phyloP scores from a whole-genome alignment of 23 tunicate species.

The Diplosoma virens region DNA sequence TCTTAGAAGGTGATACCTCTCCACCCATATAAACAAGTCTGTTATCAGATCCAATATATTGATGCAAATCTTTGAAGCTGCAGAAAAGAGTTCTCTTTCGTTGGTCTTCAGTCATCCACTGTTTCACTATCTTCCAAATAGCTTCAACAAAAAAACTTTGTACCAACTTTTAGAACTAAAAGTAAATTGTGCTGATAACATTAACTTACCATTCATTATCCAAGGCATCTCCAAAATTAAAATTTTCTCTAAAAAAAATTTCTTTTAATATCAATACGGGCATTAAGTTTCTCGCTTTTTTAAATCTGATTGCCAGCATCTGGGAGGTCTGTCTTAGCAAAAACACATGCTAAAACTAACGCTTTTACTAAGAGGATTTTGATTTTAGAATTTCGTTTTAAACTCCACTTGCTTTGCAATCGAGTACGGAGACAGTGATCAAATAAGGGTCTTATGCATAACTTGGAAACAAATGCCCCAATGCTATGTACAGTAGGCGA shows the following conservation, averaged over 20 bases:
- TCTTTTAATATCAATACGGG: no score
- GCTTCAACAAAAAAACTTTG: constrained; percentile 33
- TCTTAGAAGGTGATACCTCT: constrained; percentile 51
- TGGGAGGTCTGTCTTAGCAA: no score
- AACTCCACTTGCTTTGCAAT: no score
- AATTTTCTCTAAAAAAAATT: constrained; percentile 77
- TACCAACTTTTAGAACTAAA: background rate
- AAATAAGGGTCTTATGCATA: no score
- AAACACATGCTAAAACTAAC: no score
- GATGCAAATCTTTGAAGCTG: constrained; percentile 51
- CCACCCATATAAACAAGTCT: constrained; percentile 52
- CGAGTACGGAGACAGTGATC: no score
- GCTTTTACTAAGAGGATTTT: no score
- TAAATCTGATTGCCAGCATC: no score
- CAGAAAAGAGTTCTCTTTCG: constrained; percentile 58
- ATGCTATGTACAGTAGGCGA: no score
- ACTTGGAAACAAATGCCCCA: no score
- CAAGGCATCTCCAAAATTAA: constrained; percentile 91
- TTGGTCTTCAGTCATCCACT: constrained; percentile 93
- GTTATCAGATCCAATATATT: constrained; percentile 45
- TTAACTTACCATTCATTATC: constrained; percentile 89
- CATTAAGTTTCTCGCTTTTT: no score
- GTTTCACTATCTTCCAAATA: constrained; percentile 85
- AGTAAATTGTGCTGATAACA: background rate
- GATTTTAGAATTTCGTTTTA: no score